Evolutionary conservation across 2,113 vertebrate species (phyloP).

Genomic region (Gymnorhina tibicen): DNA sequence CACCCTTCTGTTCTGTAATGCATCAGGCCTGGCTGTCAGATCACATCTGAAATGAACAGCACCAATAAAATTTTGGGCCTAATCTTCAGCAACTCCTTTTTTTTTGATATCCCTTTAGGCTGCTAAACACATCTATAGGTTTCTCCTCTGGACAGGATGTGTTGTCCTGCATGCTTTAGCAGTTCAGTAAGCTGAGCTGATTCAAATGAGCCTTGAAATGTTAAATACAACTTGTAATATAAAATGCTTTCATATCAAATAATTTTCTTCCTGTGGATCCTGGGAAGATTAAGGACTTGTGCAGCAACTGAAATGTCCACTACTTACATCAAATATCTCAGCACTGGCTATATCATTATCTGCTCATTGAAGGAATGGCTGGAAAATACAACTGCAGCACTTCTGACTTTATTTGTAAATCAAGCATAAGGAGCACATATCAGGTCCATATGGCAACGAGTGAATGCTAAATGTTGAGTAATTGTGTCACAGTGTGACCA

Average conservation of each 20-base stretch:
- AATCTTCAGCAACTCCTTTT: not conserved
- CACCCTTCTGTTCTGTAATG: not conserved
- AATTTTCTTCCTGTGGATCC: slow-evolving; percentile 66
- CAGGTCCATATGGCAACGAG: not conserved
- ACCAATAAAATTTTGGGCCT: not conserved
- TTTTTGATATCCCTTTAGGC: slow-evolving; percentile 34
- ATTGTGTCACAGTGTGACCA: not conserved
- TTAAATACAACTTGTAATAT: slow-evolving; percentile 76
- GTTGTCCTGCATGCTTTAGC: slow-evolving; percentile 37
- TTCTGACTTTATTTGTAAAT: slow-evolving; percentile 15
- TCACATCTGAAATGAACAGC: not conserved
- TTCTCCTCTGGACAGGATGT: not conserved
- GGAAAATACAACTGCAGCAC: not conserved
- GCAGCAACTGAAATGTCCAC: slow-evolving; percentile 52
- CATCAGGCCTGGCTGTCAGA: not conserved
- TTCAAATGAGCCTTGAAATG: slow-evolving; percentile 76
- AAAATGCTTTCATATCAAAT: slow-evolving; percentile 73
- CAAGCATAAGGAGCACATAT: not conserved
- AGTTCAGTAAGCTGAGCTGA: slow-evolving; percentile 58
- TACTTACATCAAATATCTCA: slow-evolving; percentile 25
- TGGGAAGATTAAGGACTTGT: slow-evolving; percentile 63
- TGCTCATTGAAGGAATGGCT: slow-evolving; percentile 17
- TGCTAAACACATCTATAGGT: not conserved
- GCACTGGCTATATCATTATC: slow-evolving; percentile 23
- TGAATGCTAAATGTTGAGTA: not conserved